Percentiles rank a stretch among this genome's conserved stretches.
Conservation (phyloP, 2,797 vertebrate genomes). For the Streptopelia turtur region DNA sequence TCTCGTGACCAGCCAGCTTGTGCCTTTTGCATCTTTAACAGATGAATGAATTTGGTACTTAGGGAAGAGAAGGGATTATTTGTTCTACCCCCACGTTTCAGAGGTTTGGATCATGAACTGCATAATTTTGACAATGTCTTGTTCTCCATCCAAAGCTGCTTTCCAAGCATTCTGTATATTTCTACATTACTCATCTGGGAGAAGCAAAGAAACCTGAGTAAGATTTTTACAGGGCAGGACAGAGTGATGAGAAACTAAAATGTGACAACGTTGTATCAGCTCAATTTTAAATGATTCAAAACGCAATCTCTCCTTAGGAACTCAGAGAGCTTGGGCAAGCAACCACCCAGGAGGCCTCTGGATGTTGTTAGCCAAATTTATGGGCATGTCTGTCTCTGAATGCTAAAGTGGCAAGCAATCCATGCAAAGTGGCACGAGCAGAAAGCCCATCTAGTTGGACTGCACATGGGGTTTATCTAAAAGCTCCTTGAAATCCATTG, state of each 20-base stretch:
- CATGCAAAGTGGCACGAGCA: not conserved
- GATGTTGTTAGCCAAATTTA: not conserved
- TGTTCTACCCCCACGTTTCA: constrained; percentile 27
- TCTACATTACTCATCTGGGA: constrained; percentile 41
- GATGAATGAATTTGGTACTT: constrained; percentile 43
- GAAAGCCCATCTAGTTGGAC: not conserved
- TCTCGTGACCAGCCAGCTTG: not conserved
- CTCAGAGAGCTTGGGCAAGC: not conserved
- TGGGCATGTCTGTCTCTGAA: not conserved
- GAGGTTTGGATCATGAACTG: constrained; percentile 35
- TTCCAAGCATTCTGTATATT: constrained; percentile 34
- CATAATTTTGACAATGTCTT: constrained; percentile 31
- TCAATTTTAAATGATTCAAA: constrained; percentile 37
- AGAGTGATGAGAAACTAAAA: constrained; percentile 49
- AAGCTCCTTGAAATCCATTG: not conserved
- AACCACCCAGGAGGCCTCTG: not conserved
- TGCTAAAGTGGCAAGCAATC: not conserved
- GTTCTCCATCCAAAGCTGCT: constrained; percentile 49
- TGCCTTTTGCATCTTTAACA: constrained; percentile 34
- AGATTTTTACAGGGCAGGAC: constrained; percentile 40
- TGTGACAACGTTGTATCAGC: constrained; percentile 10
- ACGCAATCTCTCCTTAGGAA: not conserved
- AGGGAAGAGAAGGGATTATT: constrained; percentile 19
- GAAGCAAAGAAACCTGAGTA: constrained; percentile 48
- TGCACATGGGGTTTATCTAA: not conserved